Evolutionary conservation across 2,888 invertebrate genomes (phyloP), one percentile per base, ranked within the genome.

Genomic region (Lasioglossum vierecki): DNA sequence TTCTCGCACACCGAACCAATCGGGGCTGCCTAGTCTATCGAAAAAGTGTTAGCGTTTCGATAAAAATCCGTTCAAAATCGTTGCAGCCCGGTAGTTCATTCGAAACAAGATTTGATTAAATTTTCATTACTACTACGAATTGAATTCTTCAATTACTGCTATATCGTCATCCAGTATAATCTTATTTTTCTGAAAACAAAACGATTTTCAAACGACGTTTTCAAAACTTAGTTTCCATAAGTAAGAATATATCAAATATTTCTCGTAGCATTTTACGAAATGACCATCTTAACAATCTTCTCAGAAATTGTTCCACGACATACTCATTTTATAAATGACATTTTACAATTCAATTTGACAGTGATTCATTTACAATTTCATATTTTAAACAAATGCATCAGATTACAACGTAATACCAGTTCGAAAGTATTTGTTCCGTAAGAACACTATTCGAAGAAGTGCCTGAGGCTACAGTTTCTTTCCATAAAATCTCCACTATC

Each of bases 41-140:
- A 73, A 82, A 88, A 88, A 68, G 68, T 22, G 63, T 63, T 63
- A 63, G 63, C 15, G 68, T 39, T 68, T 39, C 39, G 11, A 68
- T 68, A 39, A 68, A 88, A 26, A 41, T 26, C 46, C 66, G 35
- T 41, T 60, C 30, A 8, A 26, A 71, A 22, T 60, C 39, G 53
- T n/a, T 4, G 26, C 63, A 22, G 75, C 46, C 79, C 35, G 73
- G 53, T 66, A 57, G 76, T 80, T 76, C 68, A 79, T 84, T 74
- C 70, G 63, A 71, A 84, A 75, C 74, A 70, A 70, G 71, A 60
- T 63, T 68, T 74, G 85, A 70, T 84, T 70, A 70, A 85, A 80
- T 35, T 53, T 57, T 49, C 35, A 79, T 74, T 76, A 79, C 57
- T 70, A 70, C 46, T 30, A 39, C 83, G 39, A 68, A 77, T 63